Percentiles rank a stretch among this genome's conserved stretches.
Evolutionary conservation across 2,888 invertebrate species (phyloP).

Genomic region (Conomelus anceps): DNA sequence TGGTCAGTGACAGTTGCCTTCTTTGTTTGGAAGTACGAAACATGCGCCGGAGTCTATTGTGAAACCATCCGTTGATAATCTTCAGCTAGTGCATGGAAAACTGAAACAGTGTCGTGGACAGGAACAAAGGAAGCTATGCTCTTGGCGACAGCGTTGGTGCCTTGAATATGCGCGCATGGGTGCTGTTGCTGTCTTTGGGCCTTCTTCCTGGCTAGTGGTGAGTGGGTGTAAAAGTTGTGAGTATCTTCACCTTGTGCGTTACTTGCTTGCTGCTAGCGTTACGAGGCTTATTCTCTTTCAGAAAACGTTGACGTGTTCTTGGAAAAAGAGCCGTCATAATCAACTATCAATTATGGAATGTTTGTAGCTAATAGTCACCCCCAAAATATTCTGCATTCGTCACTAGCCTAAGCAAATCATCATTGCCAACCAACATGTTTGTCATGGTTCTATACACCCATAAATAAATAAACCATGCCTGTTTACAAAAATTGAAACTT

Average conservation of each 20-base stretch:
- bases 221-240: neutral
- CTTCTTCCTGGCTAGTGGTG: neutral
- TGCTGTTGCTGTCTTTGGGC: neutral
- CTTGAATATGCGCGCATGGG: neutral
- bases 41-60: neutral
- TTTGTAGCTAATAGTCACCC: no score
- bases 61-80: neutral
- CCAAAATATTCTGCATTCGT: no score
- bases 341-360: no score
- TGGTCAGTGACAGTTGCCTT: neutral
- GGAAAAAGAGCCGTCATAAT: no score
- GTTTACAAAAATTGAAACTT: no score
- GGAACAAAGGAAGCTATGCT: neutral
- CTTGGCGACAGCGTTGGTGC: neutral
- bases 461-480: no score
- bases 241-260: neutral
- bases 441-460: no score
- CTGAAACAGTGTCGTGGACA: neutral
- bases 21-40: no score
- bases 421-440: no score
- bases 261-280: neutral
- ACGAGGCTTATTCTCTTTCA: neutral
- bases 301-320: no score
- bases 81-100: neutral
- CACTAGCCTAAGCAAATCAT: no score